Evolutionary conservation across 2,797 vertebrate genomes (phyloP).

Genomic region (Enteromius afrohamiltoni): DNA sequence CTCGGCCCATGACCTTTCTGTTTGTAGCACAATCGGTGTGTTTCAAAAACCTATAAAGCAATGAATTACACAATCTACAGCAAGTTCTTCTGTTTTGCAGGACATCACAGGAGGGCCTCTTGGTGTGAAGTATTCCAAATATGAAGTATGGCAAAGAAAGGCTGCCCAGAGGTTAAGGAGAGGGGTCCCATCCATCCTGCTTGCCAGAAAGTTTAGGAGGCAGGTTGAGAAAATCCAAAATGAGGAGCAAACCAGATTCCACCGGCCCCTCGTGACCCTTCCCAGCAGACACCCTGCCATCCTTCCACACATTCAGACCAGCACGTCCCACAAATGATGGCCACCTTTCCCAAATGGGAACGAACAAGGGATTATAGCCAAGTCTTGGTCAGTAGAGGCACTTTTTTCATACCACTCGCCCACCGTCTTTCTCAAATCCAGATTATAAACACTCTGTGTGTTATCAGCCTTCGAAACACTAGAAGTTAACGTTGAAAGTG

Average conservation of each 20-base stretch:
- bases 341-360: conserved; percentile 35
- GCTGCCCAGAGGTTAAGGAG: conserved; percentile 81
- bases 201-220: conserved; percentile 75
- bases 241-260: conserved; percentile 73
- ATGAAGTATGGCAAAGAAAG: conserved; percentile 81
- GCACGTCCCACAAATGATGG: conserved; percentile 58
- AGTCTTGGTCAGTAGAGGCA: conserved; percentile 64
- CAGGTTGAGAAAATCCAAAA: conserved; percentile 75
- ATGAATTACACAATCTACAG: conserved; percentile 4
- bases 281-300: conserved; percentile 71
- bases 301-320: conserved; percentile 48
- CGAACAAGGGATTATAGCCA: conserved; percentile 70
- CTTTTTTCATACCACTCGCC: conserved; percentile 56
- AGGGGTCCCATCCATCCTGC: conserved; percentile 78
- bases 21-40: background rate
- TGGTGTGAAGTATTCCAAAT: conserved; percentile 79
- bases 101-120: conserved; percentile 79
- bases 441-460: conserved; percentile 52
- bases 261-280: conserved; percentile 75
- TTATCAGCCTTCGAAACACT: conserved; percentile 51
- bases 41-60: background rate
- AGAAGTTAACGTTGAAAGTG: conserved; percentile 54
- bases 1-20: background rate
- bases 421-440: conserved; percentile 53
- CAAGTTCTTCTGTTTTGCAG: conserved; percentile 66